Evolutionary conservation across 2,888 invertebrate genomes (phyloP).

Genomic region (Hipparchia sbordonii): DNA sequence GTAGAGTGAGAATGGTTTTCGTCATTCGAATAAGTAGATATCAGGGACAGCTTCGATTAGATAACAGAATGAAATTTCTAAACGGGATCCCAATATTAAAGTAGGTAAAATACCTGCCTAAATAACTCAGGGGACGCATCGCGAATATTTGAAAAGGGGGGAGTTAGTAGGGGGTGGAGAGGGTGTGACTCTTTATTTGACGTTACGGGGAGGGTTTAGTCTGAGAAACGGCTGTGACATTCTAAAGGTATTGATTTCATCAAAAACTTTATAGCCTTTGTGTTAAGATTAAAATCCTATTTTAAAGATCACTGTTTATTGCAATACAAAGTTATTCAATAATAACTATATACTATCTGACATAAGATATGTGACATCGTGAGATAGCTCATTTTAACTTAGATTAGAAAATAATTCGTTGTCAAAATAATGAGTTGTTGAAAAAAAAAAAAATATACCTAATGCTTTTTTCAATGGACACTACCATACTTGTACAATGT

Average conservation of each 20-base stretch:
- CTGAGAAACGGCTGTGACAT: background rate
- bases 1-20: constrained; percentile 31
- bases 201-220: constrained; percentile 27
- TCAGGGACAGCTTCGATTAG: constrained; percentile 45
- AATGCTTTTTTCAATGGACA: too few species aligned
- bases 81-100: constrained; percentile 52
- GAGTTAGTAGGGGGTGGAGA: constrained; percentile 13
- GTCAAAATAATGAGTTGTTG: too few species aligned
- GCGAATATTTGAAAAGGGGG: constrained; percentile 49
- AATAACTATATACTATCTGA: too few species aligned
- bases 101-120: constrained; percentile 54
- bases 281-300: too few species aligned
- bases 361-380: too few species aligned
- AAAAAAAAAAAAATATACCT: too few species aligned
- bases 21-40: constrained; percentile 28
- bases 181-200: constrained; percentile 37
- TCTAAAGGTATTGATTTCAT: background rate
- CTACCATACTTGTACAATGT: too few species aligned
- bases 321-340: too few species aligned
- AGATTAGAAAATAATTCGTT: too few species aligned
- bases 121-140: constrained; percentile 51
- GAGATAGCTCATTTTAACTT: too few species aligned
- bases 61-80: constrained; percentile 55
- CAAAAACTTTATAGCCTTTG: background rate
- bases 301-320: too few species aligned